Conservation (phyloP, 2,113 vertebrate species). For the Ictalurus furcatus region DNA sequence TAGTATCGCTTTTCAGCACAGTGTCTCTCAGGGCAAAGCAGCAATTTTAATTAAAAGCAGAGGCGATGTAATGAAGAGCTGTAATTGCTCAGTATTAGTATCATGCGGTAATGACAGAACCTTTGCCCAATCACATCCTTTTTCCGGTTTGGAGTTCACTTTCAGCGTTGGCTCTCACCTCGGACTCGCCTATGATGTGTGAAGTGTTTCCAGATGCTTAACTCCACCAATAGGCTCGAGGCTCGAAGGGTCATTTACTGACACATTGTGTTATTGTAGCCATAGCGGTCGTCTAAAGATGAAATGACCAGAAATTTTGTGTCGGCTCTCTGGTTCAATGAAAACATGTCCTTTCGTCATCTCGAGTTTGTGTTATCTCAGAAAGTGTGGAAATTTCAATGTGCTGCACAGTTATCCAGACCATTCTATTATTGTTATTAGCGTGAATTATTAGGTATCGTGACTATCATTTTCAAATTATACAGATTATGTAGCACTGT, state of each 20-base stretch:
- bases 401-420: not conserved
- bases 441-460: not conserved
- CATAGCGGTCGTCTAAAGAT: constrained; percentile 42
- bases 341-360: constrained; percentile 10
- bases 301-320: constrained; percentile 32
- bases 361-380: not conserved
- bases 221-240: constrained; percentile 58
- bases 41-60: constrained; percentile 1
- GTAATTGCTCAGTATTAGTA: constrained; percentile 36
- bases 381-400: not conserved
- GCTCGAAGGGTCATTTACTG: constrained; percentile 48
- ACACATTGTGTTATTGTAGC: constrained; percentile 59
- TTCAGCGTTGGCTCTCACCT: constrained; percentile 50
- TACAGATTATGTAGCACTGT: not conserved
- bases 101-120: constrained; percentile 34
- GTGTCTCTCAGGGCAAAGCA: constrained; percentile 15
- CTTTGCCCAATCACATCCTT: constrained; percentile 40
- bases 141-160: constrained; percentile 45
- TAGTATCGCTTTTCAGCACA: not conserved
- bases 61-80: constrained; percentile 4
- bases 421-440: not conserved
- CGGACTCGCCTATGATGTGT: constrained; percentile 65
- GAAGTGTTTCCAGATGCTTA: constrained; percentile 74
- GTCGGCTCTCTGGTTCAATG: constrained; percentile 5
- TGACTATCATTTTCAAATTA: not conserved